phyloP scores from a whole-genome alignment of 2,888 invertebrate genomes.

The Orthonevra nobilis region DNA sequence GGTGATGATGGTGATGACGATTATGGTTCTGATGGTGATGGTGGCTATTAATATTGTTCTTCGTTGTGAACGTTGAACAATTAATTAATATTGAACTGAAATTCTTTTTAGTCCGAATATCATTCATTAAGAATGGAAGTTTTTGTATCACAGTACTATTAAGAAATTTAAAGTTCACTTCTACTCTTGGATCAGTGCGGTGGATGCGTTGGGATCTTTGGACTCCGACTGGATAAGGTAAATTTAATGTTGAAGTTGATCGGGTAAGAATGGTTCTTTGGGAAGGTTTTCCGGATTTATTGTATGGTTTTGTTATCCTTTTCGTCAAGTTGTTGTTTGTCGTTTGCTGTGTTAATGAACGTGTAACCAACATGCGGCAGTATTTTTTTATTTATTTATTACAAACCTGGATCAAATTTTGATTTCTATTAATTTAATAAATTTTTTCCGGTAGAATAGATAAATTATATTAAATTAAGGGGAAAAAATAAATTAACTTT shows the following conservation, averaged over 20 bases:
- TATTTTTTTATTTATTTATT: constrained; percentile 67
- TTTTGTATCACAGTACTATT: constrained; percentile 76
- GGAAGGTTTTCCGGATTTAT: constrained; percentile 61
- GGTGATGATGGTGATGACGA: constrained; percentile 62
- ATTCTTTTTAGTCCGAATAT: constrained; percentile 77
- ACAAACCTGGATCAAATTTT: too few relatives aligned
- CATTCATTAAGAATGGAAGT: constrained; percentile 80
- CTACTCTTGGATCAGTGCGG: too few relatives aligned
- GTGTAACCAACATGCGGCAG: constrained; percentile 79
- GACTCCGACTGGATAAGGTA: too few relatives aligned
- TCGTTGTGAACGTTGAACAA: constrained; percentile 64
- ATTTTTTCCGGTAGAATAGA: constrained; percentile 5
- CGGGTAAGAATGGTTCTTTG: too few relatives aligned
- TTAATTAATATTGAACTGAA: constrained; percentile 63
- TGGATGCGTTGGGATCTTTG: background rate
- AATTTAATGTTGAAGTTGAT: too few relatives aligned
- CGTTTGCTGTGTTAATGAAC: constrained; percentile 71
- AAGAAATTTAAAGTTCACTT: constrained; percentile 70
- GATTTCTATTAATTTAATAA: too few relatives aligned
- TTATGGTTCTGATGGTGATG: constrained; percentile 50
- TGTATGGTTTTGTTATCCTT: constrained; percentile 66
- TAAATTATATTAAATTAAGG: constrained; percentile 40
- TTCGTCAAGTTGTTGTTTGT: constrained; percentile 73
- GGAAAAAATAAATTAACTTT: constrained; percentile 32
- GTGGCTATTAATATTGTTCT: constrained; percentile 61